phyloP scores from a whole-genome alignment of 2,113 vertebrate genomes.

The Paradisaea rubra region DNA sequence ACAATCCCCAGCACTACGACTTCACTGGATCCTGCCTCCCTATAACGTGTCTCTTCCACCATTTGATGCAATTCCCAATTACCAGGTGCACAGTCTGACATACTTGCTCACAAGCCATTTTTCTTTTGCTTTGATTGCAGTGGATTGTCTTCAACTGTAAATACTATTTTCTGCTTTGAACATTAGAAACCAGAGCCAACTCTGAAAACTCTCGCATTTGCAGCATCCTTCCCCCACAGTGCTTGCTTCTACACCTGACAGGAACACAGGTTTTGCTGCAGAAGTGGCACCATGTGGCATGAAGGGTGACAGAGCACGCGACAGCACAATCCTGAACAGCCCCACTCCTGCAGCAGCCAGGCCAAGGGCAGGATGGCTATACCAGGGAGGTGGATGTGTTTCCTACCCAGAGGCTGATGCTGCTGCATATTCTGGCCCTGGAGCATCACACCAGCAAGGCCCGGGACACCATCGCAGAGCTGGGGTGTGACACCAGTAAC shows the following conservation, averaged over 20 bases:
- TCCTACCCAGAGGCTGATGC: rapidly evolving
- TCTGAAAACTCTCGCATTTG: background rate
- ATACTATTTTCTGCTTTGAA: background rate
- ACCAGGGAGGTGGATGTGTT: background rate
- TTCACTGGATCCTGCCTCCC: background rate
- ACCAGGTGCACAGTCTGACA: background rate
- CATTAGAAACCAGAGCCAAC: background rate
- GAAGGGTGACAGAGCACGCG: background rate
- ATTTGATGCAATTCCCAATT: rapidly evolving
- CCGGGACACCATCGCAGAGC: background rate
- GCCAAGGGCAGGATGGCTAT: background rate
- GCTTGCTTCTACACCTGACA: background rate
- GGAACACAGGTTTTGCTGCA: background rate
- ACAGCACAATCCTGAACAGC: rapidly evolving
- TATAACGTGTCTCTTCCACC: rapidly evolving
- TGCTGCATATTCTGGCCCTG: rapidly evolving
- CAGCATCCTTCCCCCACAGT: background rate
- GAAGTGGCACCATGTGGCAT: rapidly evolving
- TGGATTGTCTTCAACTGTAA: background rate
- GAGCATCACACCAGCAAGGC: background rate
- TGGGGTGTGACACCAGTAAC: rapidly evolving
- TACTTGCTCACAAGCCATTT: background rate
- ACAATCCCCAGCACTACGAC: background rate
- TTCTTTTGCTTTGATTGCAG: background rate
- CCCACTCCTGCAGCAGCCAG: background rate